Evolutionary conservation across 92 coral and sea anemone genomes (phyloP), one percentile per base, ranked within the genome.

Genomic region (Virgularia gustaviana): DNA sequence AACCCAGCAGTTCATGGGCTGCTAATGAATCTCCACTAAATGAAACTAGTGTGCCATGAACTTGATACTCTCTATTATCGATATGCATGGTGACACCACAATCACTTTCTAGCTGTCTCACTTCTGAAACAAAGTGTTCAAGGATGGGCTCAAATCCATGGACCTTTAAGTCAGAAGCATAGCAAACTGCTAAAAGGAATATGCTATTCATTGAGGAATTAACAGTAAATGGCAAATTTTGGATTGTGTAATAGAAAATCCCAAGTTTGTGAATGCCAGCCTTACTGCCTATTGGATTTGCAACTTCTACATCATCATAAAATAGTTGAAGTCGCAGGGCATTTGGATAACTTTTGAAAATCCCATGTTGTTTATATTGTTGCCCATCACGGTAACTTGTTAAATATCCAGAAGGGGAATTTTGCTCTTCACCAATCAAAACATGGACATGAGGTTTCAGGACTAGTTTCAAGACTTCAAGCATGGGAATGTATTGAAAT

Each of bases 201-300:
- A 49, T 27, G 13, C 56, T 49, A 22, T 59, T 59, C 65, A 59
- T 59, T 19, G 65, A 59, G 13, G 65, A 31, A 59, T 59, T 59
- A 12, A 59, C 8, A 2, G 35, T 59, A 22, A 59, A 59, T 30
- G 38, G 65, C 13, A 59, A 43, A 28, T 59, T 59, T 31, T 59
- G 65, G 19, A 59, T 59, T 16, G 65, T 15, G 22, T 31, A 59
- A 43, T 59, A 59, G 65, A 59, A 59, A 13, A 59, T 38, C 20
- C 65, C 65, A 22, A 59, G 65, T 33, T 59, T 59, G 22, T 59
- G 65, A 13, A 59, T 33, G 13, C 65, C 65, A 30, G 65, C 37
- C 65, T 59, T 59, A 25, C 65, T 59, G 34, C 65, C 65, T 30
- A 59, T 16, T 19, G 65, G 65, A 59, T 59, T 59, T 59, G 65